Evolutionary conservation across 2,888 invertebrate species (phyloP).

Genomic region (Tuberolachnus salignus): DNA sequence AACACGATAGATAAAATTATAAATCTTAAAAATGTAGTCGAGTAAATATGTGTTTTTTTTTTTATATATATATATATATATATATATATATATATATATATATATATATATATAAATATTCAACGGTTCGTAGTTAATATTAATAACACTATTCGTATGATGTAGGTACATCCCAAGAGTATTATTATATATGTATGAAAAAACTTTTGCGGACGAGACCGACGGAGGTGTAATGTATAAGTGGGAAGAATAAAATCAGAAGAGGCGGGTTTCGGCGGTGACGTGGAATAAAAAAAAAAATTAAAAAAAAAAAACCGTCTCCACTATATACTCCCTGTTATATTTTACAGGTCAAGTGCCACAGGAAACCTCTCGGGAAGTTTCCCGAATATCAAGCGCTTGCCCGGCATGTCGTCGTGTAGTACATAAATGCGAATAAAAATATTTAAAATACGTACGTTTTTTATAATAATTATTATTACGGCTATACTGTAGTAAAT

Average conservation of each 20-base stretch:
- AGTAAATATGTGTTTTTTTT: too few relatives aligned
- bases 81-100: too few relatives aligned
- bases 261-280: background rate
- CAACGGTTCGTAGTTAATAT: too few relatives aligned
- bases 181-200: background rate
- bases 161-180: background rate
- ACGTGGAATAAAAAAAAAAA: background rate
- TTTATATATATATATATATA: too few relatives aligned
- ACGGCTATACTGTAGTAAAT: too few relatives aligned
- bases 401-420: background rate
- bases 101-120: too few relatives aligned
- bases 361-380: background rate
- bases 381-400: background rate
- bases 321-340: background rate
- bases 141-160: background rate
- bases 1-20: too few relatives aligned
- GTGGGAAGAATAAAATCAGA: background rate
- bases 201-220: conserved; percentile 2
- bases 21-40: too few relatives aligned
- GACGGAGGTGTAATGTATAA: background rate
- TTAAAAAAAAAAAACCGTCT: background rate
- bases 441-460: background rate
- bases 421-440: background rate
- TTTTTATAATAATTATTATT: too few relatives aligned
- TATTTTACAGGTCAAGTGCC: conserved; percentile 16